Percentiles rank a stretch among this genome's conserved stretches.
These are phyloP conservation scores for Atrichornis clamosus DNA, from an alignment of 2,113 vertebrate species.

Conservation along the genomic window DNA sequence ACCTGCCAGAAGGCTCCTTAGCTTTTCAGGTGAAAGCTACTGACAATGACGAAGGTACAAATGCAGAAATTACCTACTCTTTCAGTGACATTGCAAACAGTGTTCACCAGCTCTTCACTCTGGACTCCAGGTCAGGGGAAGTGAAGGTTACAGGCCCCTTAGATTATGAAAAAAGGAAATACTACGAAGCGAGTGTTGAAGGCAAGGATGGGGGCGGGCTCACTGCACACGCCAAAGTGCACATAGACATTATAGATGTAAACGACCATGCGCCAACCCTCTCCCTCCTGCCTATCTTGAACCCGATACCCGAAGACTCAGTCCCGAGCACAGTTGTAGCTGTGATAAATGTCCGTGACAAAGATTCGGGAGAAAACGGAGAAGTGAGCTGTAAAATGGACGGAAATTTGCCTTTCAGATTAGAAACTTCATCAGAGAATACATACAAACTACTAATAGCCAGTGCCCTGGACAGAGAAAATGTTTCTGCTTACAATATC, in stretches of 20 bases:
- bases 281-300: slow-evolving; percentile 36
- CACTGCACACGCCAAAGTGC: slow-evolving; percentile 72
- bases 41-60: slow-evolving; percentile 74
- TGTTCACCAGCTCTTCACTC: slow-evolving; percentile 27
- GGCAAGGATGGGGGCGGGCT: slow-evolving; percentile 78
- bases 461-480: slow-evolving; percentile 65
- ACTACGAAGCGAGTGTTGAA: slow-evolving; percentile 73
- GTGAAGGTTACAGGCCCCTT: slow-evolving; percentile 64
- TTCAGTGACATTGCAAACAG: slow-evolving; percentile 38
- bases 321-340: slow-evolving; percentile 61
- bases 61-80: slow-evolving; percentile 70
- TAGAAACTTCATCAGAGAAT: slow-evolving; percentile 61
- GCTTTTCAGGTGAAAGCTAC: slow-evolving; percentile 72
- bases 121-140: slow-evolving; percentile 72
- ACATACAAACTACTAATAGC: slow-evolving; percentile 70
- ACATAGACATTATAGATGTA: slow-evolving; percentile 75
- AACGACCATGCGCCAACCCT: slow-evolving; percentile 74
- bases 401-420: slow-evolving; percentile 64
- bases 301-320: slow-evolving; percentile 52
- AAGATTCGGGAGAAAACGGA: slow-evolving; percentile 69
- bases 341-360: slow-evolving; percentile 73
- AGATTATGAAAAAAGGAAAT: slow-evolving; percentile 79
- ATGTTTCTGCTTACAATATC: slow-evolving; percentile 53
- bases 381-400: slow-evolving; percentile 66
- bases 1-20: slow-evolving; percentile 55